Base-by-base conservation (phyloP, 1,140 invertebrate genomes). In the Drosophila azteca region DNA sequence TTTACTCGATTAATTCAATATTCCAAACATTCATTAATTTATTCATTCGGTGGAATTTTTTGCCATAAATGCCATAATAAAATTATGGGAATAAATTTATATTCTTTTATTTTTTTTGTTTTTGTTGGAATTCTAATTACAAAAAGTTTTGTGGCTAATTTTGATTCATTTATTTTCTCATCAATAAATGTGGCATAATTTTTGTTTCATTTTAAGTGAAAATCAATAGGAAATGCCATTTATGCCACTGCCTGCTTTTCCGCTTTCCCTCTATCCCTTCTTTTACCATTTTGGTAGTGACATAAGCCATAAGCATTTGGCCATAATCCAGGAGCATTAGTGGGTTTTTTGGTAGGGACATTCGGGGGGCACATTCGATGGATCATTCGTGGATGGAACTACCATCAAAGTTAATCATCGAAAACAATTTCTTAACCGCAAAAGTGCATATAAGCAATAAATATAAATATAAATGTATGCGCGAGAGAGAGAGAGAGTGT, bases 391-490 rank as follows among this genome's bases (percentile, higher is more conserved):
- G 46, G 44, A 49, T 17, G 17, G 26, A 75, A 41, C 39, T 45
- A 11, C 54, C 17, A 75, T 75, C 52, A 64, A 74, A 67, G 63
- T 67, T 60, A 76, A 53, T 72, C 76, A 81, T 61, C 59, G 67
- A 81, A 87, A 85, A 54, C 65, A 71, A 57, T 70, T 81, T 78
- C 48, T 13, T 48, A 46, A 61, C 81, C 82, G 69, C 81, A 71
- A 39, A 39, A 75, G 62, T 60, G 63, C 62, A 64, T 60, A 69
- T 61, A 55, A 54, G 64, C 68, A 77, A 77, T 81, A 80, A 73
- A 75, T 61, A 55, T 58, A 77, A 75, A 66, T 44, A 69, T 72
- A 65, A 26, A 26, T 68, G 52, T 62, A 44, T 55, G 50, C 45
- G 17, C 17, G 17, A 0, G 17, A 20, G 17, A 20, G 17, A 0